Base-by-base conservation (phyloP, 2,797 vertebrate genomes). In the Acipenser transmontanus region DNA sequence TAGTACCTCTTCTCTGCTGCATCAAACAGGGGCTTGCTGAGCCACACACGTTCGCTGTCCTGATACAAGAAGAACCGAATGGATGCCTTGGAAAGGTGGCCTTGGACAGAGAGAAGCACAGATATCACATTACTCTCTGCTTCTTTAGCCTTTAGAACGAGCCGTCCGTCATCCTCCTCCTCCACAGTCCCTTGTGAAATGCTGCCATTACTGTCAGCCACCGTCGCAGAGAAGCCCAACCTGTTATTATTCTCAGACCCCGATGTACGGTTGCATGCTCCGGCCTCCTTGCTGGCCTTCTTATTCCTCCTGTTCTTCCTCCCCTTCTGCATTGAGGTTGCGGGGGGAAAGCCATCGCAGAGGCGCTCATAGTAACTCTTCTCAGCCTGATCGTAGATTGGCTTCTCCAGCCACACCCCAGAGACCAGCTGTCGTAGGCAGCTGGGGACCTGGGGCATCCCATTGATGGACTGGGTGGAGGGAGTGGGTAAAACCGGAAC, bases 371-470 rank as follows among this genome's bases (percentile, higher is more conserved):
- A 96, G 78, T 93, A 98, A 49, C 75, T 76, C 4, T 89, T 88
- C 78, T 99, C 96, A 0, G 96, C 96, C 0, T 85, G 89, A 0
- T 98, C 95, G 0, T 94, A 98, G 2, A 80, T 77, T 0, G 93
- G 91, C 52, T 98, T 98, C 68, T 97, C 94, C 60, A 98, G 81
- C 97, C 96, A 99, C 48, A 96, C 94, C 1, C 90, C 92, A 0
- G 78, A 78, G 0, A 93, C 75, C 12, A 95, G 78, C 1, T 85
- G 81, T 81, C 67, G 87, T 67, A n/a, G 17, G 57, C 85, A 71
- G 52, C 68, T 75, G 0, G 92, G 81, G 65, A 91, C 66, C 1
- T 84, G 87, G 0, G 93, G 92, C 50, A 93, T 90, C 6, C 93
- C 92, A 0, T 94, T 94, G 7, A 91, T 80, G 0, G 90, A 84